phyloP scores from a whole-genome alignment of 2,888 invertebrate species.

The Zhuqinia jingwanae region DNA sequence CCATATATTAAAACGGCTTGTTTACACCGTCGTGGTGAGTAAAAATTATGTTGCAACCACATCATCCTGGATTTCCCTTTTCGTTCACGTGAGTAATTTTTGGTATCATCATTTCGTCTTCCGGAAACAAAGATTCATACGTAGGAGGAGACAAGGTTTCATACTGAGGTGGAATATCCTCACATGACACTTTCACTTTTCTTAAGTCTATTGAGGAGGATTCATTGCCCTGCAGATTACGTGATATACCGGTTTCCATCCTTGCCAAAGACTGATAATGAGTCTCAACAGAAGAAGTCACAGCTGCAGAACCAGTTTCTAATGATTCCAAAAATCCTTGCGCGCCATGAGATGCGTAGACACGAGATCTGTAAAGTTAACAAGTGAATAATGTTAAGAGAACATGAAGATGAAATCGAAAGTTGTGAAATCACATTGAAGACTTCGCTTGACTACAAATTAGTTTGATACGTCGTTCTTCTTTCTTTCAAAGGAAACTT shows the following conservation, averaged over 20 bases:
- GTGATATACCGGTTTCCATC: conserved; percentile 71
- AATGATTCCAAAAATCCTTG: conserved; percentile 69
- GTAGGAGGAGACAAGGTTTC: conserved; percentile 70
- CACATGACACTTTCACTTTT: conserved; percentile 71
- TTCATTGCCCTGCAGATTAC: conserved; percentile 71
- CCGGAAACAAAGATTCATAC: conserved; percentile 68
- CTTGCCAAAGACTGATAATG: conserved; percentile 68
- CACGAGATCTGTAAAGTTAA: conserved; percentile 66
- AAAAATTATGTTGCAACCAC: neutral
- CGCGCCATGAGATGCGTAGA: conserved; percentile 63
- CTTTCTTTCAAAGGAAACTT: conserved; percentile 59
- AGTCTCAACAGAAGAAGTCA: conserved; percentile 64
- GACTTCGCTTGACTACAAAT: conserved; percentile 70
- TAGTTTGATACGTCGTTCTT: conserved; percentile 65
- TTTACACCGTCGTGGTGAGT: neutral
- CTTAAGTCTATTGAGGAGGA: conserved; percentile 65
- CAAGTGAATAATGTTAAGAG: conserved; percentile 30
- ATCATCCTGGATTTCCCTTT: conserved; percentile 55
- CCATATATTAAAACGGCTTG: neutral
- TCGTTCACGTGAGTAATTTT: conserved; percentile 51
- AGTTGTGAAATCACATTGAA: conserved; percentile 68
- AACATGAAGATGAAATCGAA: conserved; percentile 66
- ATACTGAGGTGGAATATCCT: conserved; percentile 71
- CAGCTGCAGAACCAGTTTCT: conserved; percentile 69
- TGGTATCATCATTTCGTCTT: conserved; percentile 62